Conservation (phyloP, 2,797 vertebrate species). For the Adelosebastes latens region DNA sequence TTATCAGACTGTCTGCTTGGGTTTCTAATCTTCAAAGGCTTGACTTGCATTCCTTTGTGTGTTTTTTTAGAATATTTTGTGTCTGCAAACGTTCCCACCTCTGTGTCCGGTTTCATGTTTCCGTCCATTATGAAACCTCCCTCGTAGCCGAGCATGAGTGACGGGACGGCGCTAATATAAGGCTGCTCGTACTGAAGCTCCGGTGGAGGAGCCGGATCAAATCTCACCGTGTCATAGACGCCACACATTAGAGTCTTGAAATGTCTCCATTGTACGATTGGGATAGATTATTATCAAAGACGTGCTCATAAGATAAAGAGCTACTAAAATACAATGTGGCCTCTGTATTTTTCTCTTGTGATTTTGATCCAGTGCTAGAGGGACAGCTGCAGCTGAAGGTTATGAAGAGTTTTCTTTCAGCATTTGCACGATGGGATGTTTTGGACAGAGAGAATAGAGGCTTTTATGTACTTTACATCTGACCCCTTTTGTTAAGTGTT, state of each 20-base stretch:
- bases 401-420: constrained; percentile 6
- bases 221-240: constrained; percentile 67
- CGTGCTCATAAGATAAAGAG: constrained; percentile 45
- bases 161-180: constrained; percentile 63
- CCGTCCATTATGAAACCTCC: constrained; percentile 63
- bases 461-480: constrained; percentile 39
- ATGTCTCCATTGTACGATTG: constrained; percentile 56
- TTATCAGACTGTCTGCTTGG: constrained; percentile 50
- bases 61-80: constrained; percentile 62
- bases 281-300: constrained; percentile 74
- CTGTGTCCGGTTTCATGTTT: constrained; percentile 75
- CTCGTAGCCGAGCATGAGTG: constrained; percentile 56
- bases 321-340: constrained; percentile 53
- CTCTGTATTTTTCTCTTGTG: constrained; percentile 47
- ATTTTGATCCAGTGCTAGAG: constrained; percentile 25
- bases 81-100: constrained; percentile 75
- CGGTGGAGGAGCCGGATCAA: constrained; percentile 46
- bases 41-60: constrained; percentile 67
- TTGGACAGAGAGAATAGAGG: constrained; percentile 23
- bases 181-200: constrained; percentile 50
- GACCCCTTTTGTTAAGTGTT: constrained; percentile 51
- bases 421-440: background rate
- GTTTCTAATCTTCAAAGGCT: constrained; percentile 73
- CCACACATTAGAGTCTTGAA: constrained; percentile 57
- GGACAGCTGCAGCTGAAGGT: constrained; percentile 32